phyloP scores from a whole-genome alignment of 2,888 invertebrate genomes.

The Acleris literana region DNA sequence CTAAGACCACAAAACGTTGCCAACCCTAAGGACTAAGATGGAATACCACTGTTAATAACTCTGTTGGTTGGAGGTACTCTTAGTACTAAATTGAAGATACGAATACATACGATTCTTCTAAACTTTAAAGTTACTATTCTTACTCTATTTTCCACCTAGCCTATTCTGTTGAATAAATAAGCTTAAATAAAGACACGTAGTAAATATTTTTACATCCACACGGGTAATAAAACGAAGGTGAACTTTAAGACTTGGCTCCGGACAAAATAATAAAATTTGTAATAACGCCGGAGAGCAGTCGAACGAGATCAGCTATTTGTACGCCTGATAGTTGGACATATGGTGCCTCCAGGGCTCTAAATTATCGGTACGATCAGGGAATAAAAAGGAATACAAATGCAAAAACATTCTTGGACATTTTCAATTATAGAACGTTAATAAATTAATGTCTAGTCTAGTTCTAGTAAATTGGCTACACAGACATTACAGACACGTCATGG shows the following conservation, averaged over 20 bases:
- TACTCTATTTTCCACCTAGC: no score
- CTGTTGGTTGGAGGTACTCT: no score
- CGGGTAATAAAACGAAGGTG: constrained; percentile 27
- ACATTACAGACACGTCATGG: neutral
- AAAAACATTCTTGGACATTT: constrained; percentile 2
- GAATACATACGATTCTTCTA: no score
- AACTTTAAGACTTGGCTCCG: constrained; percentile 20
- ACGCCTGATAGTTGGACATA: constrained; percentile 9
- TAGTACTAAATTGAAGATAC: no score
- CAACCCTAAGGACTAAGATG: no score
- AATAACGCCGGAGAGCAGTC: constrained; percentile 18
- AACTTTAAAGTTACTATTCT: no score
- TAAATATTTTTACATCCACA: constrained; percentile 27
- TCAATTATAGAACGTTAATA: no score
- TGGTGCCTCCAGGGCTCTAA: constrained; percentile 8
- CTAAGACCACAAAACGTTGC: no score
- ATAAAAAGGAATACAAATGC: neutral
- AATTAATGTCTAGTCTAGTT: no score
- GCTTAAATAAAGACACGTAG: constrained; percentile 18
- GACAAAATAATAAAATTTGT: constrained; percentile 33
- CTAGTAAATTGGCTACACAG: neutral
- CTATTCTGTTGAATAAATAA: constrained; percentile 19
- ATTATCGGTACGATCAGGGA: neutral
- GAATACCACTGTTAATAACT: no score
- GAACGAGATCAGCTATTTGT: constrained; percentile 28